Evolutionary conservation across 1,140 invertebrate species (phyloP).

Genomic region (Conopomorpha cramerella): DNA sequence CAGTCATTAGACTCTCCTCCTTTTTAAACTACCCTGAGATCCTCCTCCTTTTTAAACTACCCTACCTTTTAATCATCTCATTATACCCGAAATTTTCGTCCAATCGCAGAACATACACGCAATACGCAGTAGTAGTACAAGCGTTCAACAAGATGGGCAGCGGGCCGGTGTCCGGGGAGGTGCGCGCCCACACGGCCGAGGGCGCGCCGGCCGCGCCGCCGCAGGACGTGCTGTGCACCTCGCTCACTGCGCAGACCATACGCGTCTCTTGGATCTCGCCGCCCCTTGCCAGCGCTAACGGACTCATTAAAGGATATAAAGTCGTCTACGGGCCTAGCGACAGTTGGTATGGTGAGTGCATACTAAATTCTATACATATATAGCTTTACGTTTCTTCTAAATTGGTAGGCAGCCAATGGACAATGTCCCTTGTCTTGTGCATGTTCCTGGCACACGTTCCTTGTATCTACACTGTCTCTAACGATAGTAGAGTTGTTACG

Average conservation of each 20-base stretch:
- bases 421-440: no score
- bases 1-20: not conserved
- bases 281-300: constrained; percentile 86
- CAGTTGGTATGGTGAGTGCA: constrained; percentile 83
- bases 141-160: constrained; percentile 94
- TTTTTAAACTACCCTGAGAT: not conserved
- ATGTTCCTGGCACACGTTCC: no score
- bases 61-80: not conserved
- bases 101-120: constrained; percentile 84
- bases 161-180: constrained; percentile 87
- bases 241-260: constrained; percentile 91
- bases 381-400: constrained; percentile 1
- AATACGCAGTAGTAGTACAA: constrained; percentile 93
- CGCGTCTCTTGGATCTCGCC: constrained; percentile 92
- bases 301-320: constrained; percentile 95
- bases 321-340: constrained; percentile 93
- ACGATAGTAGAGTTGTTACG: no score
- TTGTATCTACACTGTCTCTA: no score
- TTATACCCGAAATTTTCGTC: not conserved
- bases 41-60: not conserved
- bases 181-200: constrained; percentile 89
- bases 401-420: no score
- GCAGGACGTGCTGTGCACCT: constrained; percentile 88
- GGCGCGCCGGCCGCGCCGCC: constrained; percentile 92
- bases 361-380: constrained; percentile 8